phyloP scores from a whole-genome alignment of 1,140 invertebrate species.

The Drosophila sp. region DNA sequence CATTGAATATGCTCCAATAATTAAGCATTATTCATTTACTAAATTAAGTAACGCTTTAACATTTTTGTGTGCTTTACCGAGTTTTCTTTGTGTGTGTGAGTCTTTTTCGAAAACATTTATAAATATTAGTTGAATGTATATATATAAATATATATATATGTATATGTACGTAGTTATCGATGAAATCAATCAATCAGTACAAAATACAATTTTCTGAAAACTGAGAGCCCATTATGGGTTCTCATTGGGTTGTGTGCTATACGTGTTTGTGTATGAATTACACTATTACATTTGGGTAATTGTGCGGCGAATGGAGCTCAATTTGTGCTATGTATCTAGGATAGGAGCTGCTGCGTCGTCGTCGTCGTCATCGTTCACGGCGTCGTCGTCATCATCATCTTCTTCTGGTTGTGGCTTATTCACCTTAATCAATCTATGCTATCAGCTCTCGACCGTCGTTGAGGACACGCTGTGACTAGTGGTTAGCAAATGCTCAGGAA shows the following conservation, averaged over 20 bases:
- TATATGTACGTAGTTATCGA: conserved; percentile 33
- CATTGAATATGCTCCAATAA: background rate
- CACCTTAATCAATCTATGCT: conserved; percentile 61
- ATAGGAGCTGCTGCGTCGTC: conserved; percentile 38
- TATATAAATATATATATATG: conserved; percentile 41
- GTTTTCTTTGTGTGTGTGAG: conserved; percentile 32
- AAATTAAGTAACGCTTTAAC: conserved; percentile 64
- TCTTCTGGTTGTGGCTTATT: conserved; percentile 37
- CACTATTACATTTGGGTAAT: conserved; percentile 15
- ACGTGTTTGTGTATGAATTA: background rate
- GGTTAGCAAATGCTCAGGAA: conserved; percentile 89
- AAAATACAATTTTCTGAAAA: conserved; percentile 60
- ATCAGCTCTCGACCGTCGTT: conserved; percentile 84
- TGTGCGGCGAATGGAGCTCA: conserved; percentile 44
- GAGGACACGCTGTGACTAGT: conserved; percentile 84
- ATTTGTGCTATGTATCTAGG: conserved; percentile 60
- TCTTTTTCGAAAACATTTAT: conserved; percentile 64
- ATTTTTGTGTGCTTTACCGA: conserved; percentile 37
- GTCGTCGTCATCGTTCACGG: background rate
- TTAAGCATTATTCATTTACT: conserved; percentile 38
- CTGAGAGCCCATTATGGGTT: conserved; percentile 31
- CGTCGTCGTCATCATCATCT: background rate
- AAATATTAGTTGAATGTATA: conserved; percentile 41
- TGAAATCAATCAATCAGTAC: conserved; percentile 33
- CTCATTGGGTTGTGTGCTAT: conserved; percentile 30